A percentile compares a stretch with the other conserved stretches of the same genome.
Conservation (phyloP, 2,113 vertebrate genomes). For the Baryphthengus martii region DNA sequence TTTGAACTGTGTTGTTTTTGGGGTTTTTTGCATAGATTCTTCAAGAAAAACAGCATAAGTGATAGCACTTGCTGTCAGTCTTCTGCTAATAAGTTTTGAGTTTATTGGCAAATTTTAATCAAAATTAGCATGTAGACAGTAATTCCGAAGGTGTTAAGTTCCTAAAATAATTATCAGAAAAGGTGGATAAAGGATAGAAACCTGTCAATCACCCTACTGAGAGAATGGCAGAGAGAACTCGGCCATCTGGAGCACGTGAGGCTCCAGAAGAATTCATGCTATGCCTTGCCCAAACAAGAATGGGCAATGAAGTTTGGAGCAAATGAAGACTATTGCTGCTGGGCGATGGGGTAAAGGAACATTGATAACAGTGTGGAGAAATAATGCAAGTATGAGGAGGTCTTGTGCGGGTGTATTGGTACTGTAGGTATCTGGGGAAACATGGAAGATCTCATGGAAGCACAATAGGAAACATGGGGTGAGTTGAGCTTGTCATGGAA, state of each 20-base stretch:
- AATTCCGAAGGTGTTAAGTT: not conserved
- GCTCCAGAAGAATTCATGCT: not conserved
- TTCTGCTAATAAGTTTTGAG: not conserved
- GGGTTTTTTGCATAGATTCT: not conserved
- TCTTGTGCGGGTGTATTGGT: not conserved
- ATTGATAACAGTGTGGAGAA: not conserved
- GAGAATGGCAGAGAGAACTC: not conserved
- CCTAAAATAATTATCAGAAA: not conserved
- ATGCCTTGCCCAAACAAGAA: not conserved
- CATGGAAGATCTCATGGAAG: not conserved
- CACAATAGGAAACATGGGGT: not conserved
- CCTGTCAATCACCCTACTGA: not conserved
- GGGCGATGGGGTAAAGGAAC: not conserved
- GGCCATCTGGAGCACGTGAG: rapidly evolving
- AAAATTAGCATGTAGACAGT: not conserved
- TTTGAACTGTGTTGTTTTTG: not conserved
- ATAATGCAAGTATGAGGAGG: not conserved
- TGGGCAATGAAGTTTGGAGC: not conserved
- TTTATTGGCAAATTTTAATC: not conserved
- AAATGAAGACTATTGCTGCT: not conserved
- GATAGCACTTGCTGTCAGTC: not conserved
- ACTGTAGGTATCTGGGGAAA: not conserved
- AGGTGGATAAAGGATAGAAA: not conserved
- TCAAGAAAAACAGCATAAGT: not conserved
- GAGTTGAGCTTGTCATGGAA: not conserved